Evolutionary conservation across 2,797 vertebrate genomes (phyloP).

Genomic region (Urophycis tenuis): DNA sequence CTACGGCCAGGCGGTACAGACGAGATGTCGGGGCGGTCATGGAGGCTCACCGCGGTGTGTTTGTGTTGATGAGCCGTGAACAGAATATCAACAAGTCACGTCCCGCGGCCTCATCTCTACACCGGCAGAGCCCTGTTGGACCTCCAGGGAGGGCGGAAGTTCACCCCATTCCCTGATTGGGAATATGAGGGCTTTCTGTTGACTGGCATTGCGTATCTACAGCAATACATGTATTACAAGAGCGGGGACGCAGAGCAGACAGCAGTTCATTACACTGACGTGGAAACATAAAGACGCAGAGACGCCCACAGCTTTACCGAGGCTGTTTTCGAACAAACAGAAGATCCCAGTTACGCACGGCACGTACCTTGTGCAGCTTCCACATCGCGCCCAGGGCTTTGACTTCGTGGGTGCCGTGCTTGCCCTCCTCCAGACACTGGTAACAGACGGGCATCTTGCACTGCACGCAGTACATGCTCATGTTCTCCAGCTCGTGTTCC

Average conservation of each 20-base stretch:
- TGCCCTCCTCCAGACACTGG: conserved; percentile 95
- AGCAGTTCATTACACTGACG: too few relatives aligned
- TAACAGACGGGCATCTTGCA: conserved; percentile 96
- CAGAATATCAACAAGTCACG: conserved; percentile 49
- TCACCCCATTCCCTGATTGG: too few relatives aligned
- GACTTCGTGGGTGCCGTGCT: conserved; percentile 92
- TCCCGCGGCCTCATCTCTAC: conserved; percentile 21
- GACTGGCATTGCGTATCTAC: too few relatives aligned
- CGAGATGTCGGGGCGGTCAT: too few relatives aligned
- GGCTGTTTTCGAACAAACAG: neutral
- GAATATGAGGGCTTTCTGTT: too few relatives aligned
- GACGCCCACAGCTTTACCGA: too few relatives aligned
- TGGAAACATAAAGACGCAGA: neutral
- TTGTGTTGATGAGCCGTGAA: conserved; percentile 28
- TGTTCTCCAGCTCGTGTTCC: conserved; percentile 96
- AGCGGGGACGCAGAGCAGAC: too few relatives aligned
- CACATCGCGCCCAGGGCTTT: conserved; percentile 98
- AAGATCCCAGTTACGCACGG: neutral
- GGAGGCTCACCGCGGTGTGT: neutral
- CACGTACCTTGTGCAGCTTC: conserved; percentile 96
- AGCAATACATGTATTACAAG: too few relatives aligned
- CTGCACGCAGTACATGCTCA: conserved; percentile 99
- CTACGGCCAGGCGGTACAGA: too few relatives aligned
- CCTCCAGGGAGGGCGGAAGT: neutral
- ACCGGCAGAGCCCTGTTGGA: conserved; percentile 7